Evolutionary conservation across 2,888 invertebrate species (phyloP), one percentile per base, ranked within the genome.

Genomic region (Rotaria magnacalcarata): DNA sequence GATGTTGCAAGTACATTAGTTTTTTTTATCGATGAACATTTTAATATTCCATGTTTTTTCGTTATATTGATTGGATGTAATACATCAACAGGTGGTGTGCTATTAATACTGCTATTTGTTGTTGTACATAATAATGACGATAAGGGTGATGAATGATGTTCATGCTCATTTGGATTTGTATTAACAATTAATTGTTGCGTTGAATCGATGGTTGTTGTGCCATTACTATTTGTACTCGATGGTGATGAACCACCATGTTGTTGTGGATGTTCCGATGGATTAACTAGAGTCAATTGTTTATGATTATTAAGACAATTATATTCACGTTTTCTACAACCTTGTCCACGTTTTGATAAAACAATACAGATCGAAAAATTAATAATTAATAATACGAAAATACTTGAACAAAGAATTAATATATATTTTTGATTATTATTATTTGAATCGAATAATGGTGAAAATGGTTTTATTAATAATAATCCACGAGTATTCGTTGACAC

Each of bases 181-280:
- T 80, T 80, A 16, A 67, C 34, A 34, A 67, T 67, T 67, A 67
- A 67, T 67, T 67, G 67, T 67, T 67, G 67, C 6, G 67, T 67
- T 67, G 67, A 67, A 67, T 67, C 67, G 34, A 67, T 67, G 5
- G 67, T 67, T 67, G 34, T 47, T 47, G 80, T 80, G 10, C 80
- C 80, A 80, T 80, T 80, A 80, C 80, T 80, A 47, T 80, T 80
- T 24, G 47, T 80, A 47, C 80, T 80, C 11, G 47, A n/a, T 11
- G 80, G 80, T 14, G 80, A 80, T 80, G 80, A 80, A 80, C 67
- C 67, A 67, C 67, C 67, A 34, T 34, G 14, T 34, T 14, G 67
- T 34, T 41, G 67, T 34, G 34, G 34, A 19, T 67, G 67, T 19
- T 67, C 67, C 2, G 67, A 34, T 11, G 14, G 34, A 67, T 67